phyloP scores from a whole-genome alignment of 2,888 invertebrate species.

The Hypomecis atomaria region DNA sequence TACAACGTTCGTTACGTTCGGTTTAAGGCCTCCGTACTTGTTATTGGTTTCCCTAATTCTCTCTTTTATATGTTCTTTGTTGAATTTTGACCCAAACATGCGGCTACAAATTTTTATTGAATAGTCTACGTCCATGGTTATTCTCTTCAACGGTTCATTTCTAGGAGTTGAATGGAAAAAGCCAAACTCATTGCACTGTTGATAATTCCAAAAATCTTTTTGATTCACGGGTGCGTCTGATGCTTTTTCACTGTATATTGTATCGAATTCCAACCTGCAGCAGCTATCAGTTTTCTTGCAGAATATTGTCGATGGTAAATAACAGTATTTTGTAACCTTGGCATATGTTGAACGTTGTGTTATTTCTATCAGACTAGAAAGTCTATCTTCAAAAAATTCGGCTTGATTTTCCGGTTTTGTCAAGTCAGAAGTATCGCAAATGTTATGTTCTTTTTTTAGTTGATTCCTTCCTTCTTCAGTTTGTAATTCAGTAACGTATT shows the following conservation, averaged over 20 bases:
- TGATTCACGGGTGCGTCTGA: neutral
- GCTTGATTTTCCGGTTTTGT: neutral
- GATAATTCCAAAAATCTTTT: constrained; percentile 1
- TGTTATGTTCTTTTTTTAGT: neutral
- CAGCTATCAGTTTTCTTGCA: neutral
- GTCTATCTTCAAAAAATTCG: neutral
- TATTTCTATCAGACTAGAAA: neutral
- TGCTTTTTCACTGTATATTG: neutral
- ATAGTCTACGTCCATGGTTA: neutral
- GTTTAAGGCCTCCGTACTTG: neutral
- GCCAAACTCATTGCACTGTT: constrained; percentile 3
- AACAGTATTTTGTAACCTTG: neutral
- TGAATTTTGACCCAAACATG: neutral
- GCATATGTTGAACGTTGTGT: neutral
- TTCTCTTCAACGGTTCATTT: neutral
- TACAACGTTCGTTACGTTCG: constrained; percentile 2
- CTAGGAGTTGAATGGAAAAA: neutral
- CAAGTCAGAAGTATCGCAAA: neutral
- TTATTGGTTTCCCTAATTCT: neutral
- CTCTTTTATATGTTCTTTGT: neutral
- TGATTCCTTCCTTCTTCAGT: neutral
- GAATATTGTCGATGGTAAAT: neutral
- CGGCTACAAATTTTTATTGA: neutral
- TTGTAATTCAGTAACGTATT: neutral
- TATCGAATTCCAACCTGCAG: neutral